phyloP scores from a whole-genome alignment of 2,113 vertebrate species.

The Callipepla squamata region DNA sequence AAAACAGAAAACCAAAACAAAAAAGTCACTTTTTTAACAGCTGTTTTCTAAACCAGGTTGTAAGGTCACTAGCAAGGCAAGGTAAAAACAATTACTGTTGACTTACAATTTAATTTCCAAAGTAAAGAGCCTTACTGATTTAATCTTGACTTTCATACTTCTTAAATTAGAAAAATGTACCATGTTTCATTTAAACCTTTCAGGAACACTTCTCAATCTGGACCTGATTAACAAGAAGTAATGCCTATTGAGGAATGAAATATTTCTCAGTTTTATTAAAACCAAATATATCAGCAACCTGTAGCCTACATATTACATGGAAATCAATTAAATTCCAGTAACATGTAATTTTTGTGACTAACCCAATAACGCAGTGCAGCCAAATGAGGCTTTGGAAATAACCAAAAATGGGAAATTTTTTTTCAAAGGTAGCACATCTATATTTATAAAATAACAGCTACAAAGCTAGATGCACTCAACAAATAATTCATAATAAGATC shows the following conservation, averaged over 20 bases:
- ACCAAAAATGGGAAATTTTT: not conserved
- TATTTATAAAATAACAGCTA: not conserved
- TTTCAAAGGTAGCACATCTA: not conserved
- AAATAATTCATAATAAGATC: not conserved
- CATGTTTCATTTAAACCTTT: not conserved
- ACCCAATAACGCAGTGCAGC: not conserved
- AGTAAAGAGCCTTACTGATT: not conserved
- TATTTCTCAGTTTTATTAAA: not conserved
- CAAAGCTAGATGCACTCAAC: not conserved
- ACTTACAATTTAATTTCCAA: not conserved
- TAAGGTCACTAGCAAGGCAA: not conserved
- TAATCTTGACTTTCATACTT: not conserved
- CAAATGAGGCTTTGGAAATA: constrained; percentile 2
- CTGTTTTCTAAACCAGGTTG: not conserved
- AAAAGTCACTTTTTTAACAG: not conserved
- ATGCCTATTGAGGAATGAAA: not conserved
- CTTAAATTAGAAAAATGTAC: not conserved
- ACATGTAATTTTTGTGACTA: not conserved
- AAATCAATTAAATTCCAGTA: not conserved
- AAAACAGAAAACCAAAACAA: not conserved
- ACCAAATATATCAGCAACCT: not conserved
- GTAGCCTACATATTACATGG: not conserved
- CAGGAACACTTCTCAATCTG: not conserved
- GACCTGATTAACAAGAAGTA: not conserved
- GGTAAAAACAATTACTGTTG: not conserved